phyloP scores from a whole-genome alignment of 2,797 vertebrate genomes.

The Eidolon dupreanum region DNA sequence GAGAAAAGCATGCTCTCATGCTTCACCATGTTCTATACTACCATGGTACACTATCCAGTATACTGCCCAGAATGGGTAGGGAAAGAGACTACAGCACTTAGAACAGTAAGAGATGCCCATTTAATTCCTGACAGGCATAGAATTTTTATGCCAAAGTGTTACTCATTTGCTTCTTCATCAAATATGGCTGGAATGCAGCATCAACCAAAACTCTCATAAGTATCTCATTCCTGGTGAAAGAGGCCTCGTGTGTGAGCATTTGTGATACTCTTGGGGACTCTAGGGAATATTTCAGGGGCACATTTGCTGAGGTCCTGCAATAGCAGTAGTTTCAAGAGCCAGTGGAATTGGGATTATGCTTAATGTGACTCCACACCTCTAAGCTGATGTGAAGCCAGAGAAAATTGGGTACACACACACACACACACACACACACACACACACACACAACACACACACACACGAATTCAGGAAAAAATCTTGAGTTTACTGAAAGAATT shows the following conservation, averaged over 20 bases:
- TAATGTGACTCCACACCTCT: neutral
- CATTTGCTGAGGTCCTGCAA: neutral
- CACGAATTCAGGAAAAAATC: neutral
- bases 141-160: neutral
- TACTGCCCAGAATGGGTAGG: neutral
- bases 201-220: conserved; percentile 15
- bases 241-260: neutral
- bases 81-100: neutral
- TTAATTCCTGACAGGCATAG: neutral
- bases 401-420: neutral
- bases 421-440: neutral
- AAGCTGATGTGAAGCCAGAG: neutral
- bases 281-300: neutral
- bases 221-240: neutral
- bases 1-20: neutral
- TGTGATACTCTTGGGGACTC: neutral
- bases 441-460: too few relatives aligned
- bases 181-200: neutral
- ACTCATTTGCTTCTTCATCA: neutral
- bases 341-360: neutral
- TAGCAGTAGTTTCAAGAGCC: neutral
- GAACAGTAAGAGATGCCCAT: neutral
- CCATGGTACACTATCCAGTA: neutral
- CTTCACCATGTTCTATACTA: neutral
- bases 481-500: neutral